Evolutionary conservation across 2,888 invertebrate genomes (phyloP).

Genomic region (Morpho achilles): DNA sequence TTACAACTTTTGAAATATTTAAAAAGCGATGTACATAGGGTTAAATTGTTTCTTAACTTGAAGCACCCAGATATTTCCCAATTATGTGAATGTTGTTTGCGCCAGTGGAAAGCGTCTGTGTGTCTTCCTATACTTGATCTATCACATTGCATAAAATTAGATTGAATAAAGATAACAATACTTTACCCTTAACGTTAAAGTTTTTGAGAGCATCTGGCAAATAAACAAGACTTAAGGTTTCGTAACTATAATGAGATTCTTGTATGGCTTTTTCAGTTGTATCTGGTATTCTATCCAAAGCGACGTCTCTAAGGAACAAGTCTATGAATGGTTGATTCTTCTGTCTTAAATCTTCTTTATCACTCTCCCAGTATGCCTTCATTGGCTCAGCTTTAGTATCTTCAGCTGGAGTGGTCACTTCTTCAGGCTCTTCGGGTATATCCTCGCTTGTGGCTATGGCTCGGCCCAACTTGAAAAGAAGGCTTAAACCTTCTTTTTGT

Average conservation of each 20-base stretch:
- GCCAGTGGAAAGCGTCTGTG: slow-evolving; percentile 53
- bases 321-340: slow-evolving; percentile 62
- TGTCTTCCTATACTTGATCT: slow-evolving; percentile 53
- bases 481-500: slow-evolving; percentile 66
- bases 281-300: slow-evolving; percentile 63
- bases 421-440: slow-evolving; percentile 44
- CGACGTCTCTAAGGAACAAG: slow-evolving; percentile 54
- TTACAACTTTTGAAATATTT: background rate
- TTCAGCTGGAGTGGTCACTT: slow-evolving; percentile 31
- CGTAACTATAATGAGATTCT: slow-evolving; percentile 70
- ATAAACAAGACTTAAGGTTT: slow-evolving; percentile 50
- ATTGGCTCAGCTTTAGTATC: slow-evolving; percentile 54
- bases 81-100: slow-evolving; percentile 25
- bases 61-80: slow-evolving; percentile 9
- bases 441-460: slow-evolving; percentile 46
- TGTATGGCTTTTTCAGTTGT: slow-evolving; percentile 55
- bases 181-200: slow-evolving; percentile 60
- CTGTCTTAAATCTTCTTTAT: slow-evolving; percentile 50
- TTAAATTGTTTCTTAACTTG: background rate
- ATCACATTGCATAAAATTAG: slow-evolving; percentile 26
- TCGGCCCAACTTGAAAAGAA: slow-evolving; percentile 61
- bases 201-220: slow-evolving; percentile 55
- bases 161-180: slow-evolving; percentile 45
- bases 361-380: slow-evolving; percentile 71
- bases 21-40: background rate